A percentile compares a stretch with the other conserved stretches of the same genome.
These are phyloP conservation scores for Cynocephalus volans DNA, from an alignment of 2,113 vertebrate species.

Conservation along the genomic window DNA sequence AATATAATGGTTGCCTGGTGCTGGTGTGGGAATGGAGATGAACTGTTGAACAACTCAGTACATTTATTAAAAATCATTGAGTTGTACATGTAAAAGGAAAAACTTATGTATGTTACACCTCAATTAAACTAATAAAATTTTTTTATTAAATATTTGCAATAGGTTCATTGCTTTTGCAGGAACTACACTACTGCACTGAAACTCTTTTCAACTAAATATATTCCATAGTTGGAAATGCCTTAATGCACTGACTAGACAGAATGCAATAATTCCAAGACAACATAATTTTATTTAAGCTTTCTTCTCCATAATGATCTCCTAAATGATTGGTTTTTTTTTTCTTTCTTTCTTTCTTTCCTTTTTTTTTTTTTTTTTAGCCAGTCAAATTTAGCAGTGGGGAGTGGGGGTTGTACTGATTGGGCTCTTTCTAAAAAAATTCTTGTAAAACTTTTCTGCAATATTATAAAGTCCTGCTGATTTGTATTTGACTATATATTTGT, in stretches of 20 bases:
- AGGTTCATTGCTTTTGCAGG: background rate
- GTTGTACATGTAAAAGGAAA: no score
- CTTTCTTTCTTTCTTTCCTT: no score
- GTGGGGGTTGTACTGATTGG: no score
- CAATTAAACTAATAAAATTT: background rate
- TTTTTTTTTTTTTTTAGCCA: no score
- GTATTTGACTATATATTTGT: background rate
- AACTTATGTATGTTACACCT: background rate
- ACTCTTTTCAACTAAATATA: background rate
- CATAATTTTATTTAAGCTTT: background rate
- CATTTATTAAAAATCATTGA: no score
- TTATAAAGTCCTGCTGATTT: background rate
- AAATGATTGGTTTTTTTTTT: background rate
- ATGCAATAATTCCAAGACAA: background rate
- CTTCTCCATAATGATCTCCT: background rate
- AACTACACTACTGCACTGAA: background rate
- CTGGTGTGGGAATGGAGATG: background rate
- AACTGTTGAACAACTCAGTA: no score
- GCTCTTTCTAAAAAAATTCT: no score
- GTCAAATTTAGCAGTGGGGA: no score
- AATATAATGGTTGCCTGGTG: background rate
- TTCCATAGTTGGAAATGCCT: background rate
- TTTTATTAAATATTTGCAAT: background rate
- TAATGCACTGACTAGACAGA: background rate
- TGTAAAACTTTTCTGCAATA: background rate